Evolutionary conservation across 2,113 vertebrate genomes (phyloP), one percentile per base, ranked within the genome.

Genomic region (Tachycineta bicolor): DNA sequence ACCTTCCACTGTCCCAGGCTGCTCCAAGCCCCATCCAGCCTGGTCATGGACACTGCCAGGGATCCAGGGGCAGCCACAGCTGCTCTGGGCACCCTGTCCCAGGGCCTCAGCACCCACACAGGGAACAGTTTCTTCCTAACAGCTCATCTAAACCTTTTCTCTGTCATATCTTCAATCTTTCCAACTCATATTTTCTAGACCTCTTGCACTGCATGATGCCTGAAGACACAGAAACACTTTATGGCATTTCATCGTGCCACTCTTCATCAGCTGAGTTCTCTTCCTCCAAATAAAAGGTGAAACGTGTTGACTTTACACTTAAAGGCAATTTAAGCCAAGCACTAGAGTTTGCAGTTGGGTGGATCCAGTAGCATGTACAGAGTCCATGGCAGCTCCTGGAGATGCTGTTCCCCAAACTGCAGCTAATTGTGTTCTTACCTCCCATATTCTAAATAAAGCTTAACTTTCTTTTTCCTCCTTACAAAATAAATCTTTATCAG

Each of bases 401-500:
- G 70, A 63, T 75, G 71, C 47, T 67, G 25, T 24, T 90, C 52
- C 9, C 37, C n/a, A 92, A 69, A 79, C 24, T 33, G 33, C 4
- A 0, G 22, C 53, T 34, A 49, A 76, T 24, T 5, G 0, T 11
- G 4, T 28, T 73, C 46, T 20, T 25, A 60, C 17, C 17, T 91
- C 41, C 37, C 25, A 17, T 63, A 62, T 50, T 84, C 60, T 86
- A 81, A 65, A 65, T 39, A 65, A 39, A 86, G 9, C 41, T 82
- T 43, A 24, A 10, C 17, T 84, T 90, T 43, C 52, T 76, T 10
- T 17, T 23, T 10, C 18, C 24, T 19, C 3, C 39, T 21, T 71
- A 14, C 11, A 71, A 90, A 90, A 92, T 39, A 87, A 95, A 70
- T 47, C 88, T 93, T 93, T 75, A 91, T 29, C 85, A 86, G 33